phyloP scores from a whole-genome alignment of 2,797 vertebrate genomes.

The Tapirus indicus region DNA sequence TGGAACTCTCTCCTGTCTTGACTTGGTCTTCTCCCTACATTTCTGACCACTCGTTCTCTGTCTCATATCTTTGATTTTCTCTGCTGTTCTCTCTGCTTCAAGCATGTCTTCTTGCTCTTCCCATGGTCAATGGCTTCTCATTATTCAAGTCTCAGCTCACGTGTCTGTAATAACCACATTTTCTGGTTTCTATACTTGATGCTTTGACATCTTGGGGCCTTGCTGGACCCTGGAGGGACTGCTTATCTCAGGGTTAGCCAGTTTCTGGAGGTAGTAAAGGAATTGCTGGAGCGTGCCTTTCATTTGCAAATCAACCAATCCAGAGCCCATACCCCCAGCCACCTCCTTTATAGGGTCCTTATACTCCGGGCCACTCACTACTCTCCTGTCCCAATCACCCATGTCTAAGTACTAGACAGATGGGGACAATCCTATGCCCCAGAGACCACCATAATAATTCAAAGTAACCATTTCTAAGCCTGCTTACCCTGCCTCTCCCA shows the following conservation, averaged over 20 bases:
- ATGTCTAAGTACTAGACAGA: background rate
- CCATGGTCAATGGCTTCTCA: background rate
- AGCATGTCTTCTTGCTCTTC: background rate
- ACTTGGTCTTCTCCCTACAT: background rate
- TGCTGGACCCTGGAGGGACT: background rate
- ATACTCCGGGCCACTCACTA: background rate
- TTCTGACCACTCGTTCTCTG: background rate
- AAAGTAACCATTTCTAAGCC: background rate
- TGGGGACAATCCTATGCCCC: too few relatives aligned
- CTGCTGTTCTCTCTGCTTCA: background rate
- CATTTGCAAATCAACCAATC: background rate
- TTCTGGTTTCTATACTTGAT: background rate
- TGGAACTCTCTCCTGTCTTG: conserved; percentile 59
- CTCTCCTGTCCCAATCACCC: background rate
- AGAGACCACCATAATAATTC: background rate
- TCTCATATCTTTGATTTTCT: background rate
- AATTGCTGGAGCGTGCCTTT: background rate
- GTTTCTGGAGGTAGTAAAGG: background rate
- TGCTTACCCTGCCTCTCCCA: background rate
- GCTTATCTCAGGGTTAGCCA: background rate
- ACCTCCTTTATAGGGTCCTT: background rate
- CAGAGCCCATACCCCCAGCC: background rate
- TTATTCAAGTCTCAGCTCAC: background rate
- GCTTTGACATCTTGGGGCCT: background rate
- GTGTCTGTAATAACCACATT: background rate